phyloP scores from a whole-genome alignment of 1,140 invertebrate species.

The Euborellia annulipes region DNA sequence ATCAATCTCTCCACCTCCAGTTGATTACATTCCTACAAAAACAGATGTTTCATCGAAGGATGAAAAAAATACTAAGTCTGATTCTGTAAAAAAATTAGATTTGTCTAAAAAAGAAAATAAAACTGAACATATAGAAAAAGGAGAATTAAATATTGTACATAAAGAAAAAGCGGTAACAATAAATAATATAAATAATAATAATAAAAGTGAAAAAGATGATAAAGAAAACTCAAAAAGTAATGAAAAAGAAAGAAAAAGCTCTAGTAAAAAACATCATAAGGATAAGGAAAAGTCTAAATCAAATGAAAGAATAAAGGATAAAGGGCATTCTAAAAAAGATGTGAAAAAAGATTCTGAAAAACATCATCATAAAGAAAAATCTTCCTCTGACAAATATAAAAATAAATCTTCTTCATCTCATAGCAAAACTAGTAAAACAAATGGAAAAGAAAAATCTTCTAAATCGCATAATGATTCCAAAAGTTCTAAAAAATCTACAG shows the following conservation, averaged over 20 bases:
- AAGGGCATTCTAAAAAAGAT: too few relatives aligned
- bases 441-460: background rate
- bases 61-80: too few relatives aligned
- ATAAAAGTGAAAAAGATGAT: constrained; percentile 2
- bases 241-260: constrained; percentile 1
- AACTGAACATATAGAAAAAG: constrained; percentile 1
- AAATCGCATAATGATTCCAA: background rate
- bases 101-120: too few relatives aligned
- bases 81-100: too few relatives aligned
- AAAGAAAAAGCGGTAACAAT: background rate
- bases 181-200: background rate
- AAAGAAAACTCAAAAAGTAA: constrained; percentile 1
- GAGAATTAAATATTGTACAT: background rate
- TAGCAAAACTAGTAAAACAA: constrained; percentile 1
- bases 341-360: constrained; percentile 1
- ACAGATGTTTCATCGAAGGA: too few relatives aligned
- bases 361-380: background rate
- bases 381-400: background rate
- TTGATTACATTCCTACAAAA: too few relatives aligned
- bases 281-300: constrained; percentile 4
- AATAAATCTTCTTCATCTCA: background rate
- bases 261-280: constrained; percentile 9
- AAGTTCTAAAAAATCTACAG: too few relatives aligned
- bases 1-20: too few relatives aligned
- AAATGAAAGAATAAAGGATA: constrained; percentile 4